Evolutionary conservation across 2,113 vertebrate genomes (phyloP).

Genomic region (Thalassoma bifasciatum): DNA sequence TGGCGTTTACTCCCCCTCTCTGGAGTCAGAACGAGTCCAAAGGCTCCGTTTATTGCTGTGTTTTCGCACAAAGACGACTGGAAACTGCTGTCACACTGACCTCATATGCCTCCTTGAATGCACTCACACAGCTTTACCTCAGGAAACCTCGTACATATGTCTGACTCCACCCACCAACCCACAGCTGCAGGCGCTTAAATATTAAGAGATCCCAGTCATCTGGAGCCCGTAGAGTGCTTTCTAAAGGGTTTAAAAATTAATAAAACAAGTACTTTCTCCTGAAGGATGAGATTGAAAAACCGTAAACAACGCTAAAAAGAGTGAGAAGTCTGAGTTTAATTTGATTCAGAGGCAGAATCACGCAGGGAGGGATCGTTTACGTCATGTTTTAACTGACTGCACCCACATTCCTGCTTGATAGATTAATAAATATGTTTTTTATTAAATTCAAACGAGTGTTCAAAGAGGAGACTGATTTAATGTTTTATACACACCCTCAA

Average conservation of each 20-base stretch:
- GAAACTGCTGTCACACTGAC: neutral
- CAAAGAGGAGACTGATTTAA: constrained; percentile 6
- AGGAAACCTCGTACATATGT: neutral
- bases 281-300: neutral
- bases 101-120: neutral
- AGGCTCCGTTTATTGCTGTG: neutral
- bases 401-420: constrained; percentile 26
- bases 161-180: constrained; percentile 7
- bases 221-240: neutral
- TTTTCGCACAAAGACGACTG: neutral
- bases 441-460: neutral
- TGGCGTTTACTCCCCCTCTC: too few species aligned
- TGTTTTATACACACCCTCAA: neutral
- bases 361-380: neutral
- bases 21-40: neutral
- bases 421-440: constrained; percentile 21
- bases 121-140: neutral
- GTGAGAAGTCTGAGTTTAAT: neutral
- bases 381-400: constrained; percentile 20
- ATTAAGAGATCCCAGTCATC: constrained; percentile 4
- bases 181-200: constrained; percentile 37
- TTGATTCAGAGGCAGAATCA: neutral
- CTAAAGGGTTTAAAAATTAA: neutral
- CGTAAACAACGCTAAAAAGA: neutral
- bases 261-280: neutral